Evolutionary conservation across 2,113 vertebrate genomes (phyloP).

Genomic region (Phoxinus phoxinus): DNA sequence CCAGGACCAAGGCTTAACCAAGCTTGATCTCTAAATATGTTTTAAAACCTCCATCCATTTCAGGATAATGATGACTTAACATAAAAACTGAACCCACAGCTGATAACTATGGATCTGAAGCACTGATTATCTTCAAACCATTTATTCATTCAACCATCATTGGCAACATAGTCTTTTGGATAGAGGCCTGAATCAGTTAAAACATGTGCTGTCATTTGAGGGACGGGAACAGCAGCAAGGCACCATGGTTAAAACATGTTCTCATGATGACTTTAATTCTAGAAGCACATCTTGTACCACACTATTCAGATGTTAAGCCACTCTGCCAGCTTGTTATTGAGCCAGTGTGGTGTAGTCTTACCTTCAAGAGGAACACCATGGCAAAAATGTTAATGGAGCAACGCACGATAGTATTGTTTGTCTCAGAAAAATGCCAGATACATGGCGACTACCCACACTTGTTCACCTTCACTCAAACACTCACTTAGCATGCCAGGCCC

Average conservation of each 20-base stretch:
- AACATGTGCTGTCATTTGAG: conserved; percentile 61
- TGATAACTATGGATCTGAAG: conserved; percentile 27
- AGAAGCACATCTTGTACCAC: conserved; percentile 56
- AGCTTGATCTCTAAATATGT: conserved; percentile 32
- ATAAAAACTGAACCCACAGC: conserved; percentile 7
- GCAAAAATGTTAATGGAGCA: conserved; percentile 51
- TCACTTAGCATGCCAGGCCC: conserved; percentile 64
- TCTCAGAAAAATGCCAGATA: conserved; percentile 17
- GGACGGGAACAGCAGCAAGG: conserved; percentile 64
- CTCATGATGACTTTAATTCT: conserved; percentile 45
- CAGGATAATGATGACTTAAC: conserved; percentile 42
- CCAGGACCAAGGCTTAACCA: conserved; percentile 15
- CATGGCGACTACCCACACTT: conserved; percentile 28
- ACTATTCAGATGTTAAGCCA: conserved; percentile 57
- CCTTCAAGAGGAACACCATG: conserved; percentile 32
- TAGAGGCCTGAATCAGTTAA: conserved; percentile 49
- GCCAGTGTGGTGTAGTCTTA: conserved; percentile 53
- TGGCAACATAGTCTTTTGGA: not conserved
- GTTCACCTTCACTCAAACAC: conserved; percentile 58
- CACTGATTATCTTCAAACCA: not conserved
- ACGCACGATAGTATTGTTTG: not conserved
- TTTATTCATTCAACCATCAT: too few relatives aligned
- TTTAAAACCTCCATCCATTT: conserved; percentile 31
- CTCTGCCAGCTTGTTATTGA: conserved; percentile 51
- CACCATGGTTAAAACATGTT: conserved; percentile 50